phyloP scores from a whole-genome alignment of 2,888 invertebrate species.

The Scrobipalpa costella region DNA sequence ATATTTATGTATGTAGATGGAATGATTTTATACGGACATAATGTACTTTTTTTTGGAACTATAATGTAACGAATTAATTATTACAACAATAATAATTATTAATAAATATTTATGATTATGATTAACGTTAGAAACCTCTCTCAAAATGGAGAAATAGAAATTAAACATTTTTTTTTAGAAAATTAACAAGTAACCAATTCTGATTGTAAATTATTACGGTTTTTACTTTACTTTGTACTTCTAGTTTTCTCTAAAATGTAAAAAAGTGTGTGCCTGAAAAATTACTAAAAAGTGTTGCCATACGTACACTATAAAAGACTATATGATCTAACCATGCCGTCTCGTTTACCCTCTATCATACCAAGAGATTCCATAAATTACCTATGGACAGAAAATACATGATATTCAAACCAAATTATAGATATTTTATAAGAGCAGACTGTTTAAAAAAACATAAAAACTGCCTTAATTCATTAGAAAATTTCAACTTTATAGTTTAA shows the following conservation, averaged over 20 bases:
- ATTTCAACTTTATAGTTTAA: slow-evolving; percentile 2
- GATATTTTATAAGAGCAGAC: neutral
- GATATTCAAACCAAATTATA: slow-evolving; percentile 1
- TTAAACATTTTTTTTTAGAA: no score
- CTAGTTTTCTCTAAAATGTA: neutral
- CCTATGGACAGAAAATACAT: slow-evolving; percentile 18
- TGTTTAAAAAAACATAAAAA: neutral
- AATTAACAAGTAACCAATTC: no score
- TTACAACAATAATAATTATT: no score
- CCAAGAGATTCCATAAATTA: slow-evolving; percentile 26
- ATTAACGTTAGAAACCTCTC: no score
- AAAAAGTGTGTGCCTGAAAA: neutral
- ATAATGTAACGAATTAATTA: no score
- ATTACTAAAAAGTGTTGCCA: slow-evolving; percentile 20
- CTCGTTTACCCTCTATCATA: neutral
- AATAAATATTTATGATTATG: no score
- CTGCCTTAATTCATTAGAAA: neutral
- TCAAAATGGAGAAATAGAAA: no score
- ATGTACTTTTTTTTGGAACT: neutral
- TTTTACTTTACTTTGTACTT: slow-evolving; percentile 9
- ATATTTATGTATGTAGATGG: no score
- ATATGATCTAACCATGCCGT: slow-evolving; percentile 8
- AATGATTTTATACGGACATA: neutral
- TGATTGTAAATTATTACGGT: neutral
- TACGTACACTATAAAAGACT: slow-evolving; percentile 16